Evolutionary conservation across 2,888 invertebrate species (phyloP).

Genomic region (Leptopterna dolabrata): DNA sequence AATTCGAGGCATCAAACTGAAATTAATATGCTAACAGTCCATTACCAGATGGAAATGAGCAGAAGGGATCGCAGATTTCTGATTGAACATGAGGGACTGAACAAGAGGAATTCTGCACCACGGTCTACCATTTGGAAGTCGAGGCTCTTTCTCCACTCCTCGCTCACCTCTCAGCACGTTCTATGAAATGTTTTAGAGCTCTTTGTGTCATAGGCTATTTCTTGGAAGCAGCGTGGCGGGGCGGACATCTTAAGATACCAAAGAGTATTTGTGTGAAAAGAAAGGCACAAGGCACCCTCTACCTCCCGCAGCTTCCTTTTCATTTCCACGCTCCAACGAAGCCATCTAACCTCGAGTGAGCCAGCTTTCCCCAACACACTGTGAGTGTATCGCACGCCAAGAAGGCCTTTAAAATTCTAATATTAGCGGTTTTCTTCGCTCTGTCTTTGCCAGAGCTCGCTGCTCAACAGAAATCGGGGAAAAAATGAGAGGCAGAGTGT

Average conservation of each 20-base stretch:
- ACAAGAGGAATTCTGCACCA: not conserved
- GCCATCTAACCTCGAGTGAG: slow-evolving; percentile 24
- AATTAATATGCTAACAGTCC: not conserved
- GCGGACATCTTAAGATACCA: slow-evolving; percentile 29
- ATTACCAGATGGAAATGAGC: not conserved
- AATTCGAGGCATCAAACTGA: not conserved
- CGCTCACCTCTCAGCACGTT: not conserved
- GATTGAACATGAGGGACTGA: not conserved
- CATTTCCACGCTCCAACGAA: slow-evolving; percentile 29
- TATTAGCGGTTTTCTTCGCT: slow-evolving; percentile 27
- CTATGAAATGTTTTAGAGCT: slow-evolving; percentile 9
- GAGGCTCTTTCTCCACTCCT: not conserved
- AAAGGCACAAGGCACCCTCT: not conserved
- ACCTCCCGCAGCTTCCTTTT: slow-evolving; percentile 12
- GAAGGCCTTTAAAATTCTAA: slow-evolving; percentile 32
- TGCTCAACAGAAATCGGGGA: not conserved
- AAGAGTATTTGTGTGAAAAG: slow-evolving; percentile 31
- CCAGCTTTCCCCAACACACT: not conserved
- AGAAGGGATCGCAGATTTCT: not conserved
- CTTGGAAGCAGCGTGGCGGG: slow-evolving; percentile 9
- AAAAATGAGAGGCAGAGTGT: not conserved
- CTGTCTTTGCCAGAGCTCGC: not conserved
- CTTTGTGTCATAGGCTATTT: slow-evolving; percentile 32
- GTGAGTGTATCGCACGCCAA: not conserved
- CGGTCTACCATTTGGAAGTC: not conserved